Conservation (phyloP, 2,888 invertebrate genomes). For the Girardia tigrina region DNA sequence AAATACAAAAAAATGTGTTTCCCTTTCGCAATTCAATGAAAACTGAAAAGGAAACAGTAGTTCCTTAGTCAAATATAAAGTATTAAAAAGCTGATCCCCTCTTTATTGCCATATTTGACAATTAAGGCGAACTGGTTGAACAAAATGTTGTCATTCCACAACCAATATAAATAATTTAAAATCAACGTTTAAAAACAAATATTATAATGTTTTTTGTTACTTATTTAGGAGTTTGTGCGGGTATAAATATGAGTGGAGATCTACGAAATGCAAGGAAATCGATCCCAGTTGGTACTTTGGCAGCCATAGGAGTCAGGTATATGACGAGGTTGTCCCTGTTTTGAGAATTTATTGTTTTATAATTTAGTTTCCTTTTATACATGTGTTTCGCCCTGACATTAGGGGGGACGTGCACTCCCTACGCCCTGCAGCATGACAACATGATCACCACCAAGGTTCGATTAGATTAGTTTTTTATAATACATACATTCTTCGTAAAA, state of each 20-base stretch:
- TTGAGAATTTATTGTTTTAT: background rate
- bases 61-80: too few species aligned
- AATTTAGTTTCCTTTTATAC: constrained; percentile 66
- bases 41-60: too few species aligned
- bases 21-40: too few species aligned
- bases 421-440: constrained; percentile 63
- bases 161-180: too few species aligned
- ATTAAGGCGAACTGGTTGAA: too few species aligned
- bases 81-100: too few species aligned
- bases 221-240: constrained; percentile 61
- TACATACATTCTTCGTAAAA: background rate
- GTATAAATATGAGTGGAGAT: constrained; percentile 96
- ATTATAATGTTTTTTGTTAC: too few species aligned
- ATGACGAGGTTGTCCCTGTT: background rate
- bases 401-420: constrained; percentile 69
- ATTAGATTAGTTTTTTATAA: constrained; percentile 19
- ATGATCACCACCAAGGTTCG: constrained; percentile 76
- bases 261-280: constrained; percentile 74
- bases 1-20: too few species aligned
- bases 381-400: constrained; percentile 74
- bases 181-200: too few species aligned
- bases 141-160: too few species aligned
- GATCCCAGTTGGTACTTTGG: constrained; percentile 82
- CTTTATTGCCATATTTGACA: too few species aligned
- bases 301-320: constrained; percentile 77